Evolutionary conservation across 2,797 vertebrate species (phyloP).

Genomic region (Huso huso): DNA sequence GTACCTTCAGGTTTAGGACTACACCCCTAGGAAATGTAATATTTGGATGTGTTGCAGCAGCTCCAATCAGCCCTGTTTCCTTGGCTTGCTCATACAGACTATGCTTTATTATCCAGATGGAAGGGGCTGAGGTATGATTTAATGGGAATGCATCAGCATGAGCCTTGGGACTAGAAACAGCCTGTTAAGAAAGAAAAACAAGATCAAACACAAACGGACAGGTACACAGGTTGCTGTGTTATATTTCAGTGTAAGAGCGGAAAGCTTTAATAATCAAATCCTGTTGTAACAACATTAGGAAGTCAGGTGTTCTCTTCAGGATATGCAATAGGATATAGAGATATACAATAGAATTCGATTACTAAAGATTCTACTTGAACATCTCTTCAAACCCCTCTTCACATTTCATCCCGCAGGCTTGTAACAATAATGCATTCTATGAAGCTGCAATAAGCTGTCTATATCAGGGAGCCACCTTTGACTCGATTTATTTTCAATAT

Average conservation of each 20-base stretch:
- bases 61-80: background rate
- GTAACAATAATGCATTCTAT: background rate
- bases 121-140: slow-evolving; percentile 2
- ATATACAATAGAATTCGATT: background rate
- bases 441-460: no score
- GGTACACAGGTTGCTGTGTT: background rate
- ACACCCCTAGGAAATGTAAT: no score
- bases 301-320: background rate
- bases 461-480: background rate
- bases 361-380: slow-evolving; percentile 3
- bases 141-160: slow-evolving; percentile 4
- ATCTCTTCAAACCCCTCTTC: background rate
- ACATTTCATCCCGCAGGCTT: background rate
- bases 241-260: background rate
- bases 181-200: background rate
- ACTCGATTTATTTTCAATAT: background rate
- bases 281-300: background rate
- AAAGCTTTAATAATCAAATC: slow-evolving; percentile 2
- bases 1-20: no score
- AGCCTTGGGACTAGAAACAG: background rate
- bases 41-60: no score
- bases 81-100: background rate
- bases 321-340: background rate
- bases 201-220: background rate
- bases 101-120: background rate